These are phyloP conservation scores for Phylloscopus trochilus DNA, from an alignment of 2,113 vertebrate genomes.

Conservation along the genomic window DNA sequence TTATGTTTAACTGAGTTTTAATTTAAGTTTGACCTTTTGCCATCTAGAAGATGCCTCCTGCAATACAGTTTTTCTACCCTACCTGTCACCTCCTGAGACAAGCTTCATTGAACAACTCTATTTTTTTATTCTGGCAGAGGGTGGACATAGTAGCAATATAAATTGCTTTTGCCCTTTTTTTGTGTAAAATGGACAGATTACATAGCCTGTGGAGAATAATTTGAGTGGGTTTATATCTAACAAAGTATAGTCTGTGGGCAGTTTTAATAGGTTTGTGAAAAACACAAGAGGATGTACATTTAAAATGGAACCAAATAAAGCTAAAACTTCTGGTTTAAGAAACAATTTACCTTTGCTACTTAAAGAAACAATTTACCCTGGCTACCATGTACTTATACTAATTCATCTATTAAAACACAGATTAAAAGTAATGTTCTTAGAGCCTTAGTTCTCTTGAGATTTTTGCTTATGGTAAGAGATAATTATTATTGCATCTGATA, in stretches of 20 bases:
- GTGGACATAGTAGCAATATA: neutral
- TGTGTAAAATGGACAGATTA: neutral
- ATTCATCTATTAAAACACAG: neutral
- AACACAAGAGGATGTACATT: neutral
- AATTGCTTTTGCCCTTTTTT: neutral
- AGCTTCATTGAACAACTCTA: neutral
- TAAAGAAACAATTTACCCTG: neutral
- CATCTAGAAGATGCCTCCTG: neutral
- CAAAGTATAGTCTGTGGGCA: neutral
- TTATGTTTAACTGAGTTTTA: neutral
- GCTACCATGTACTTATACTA: neutral
- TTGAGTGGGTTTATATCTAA: neutral
- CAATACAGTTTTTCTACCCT: slow-evolving; percentile 8
- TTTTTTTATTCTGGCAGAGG: neutral
- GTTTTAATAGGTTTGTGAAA: slow-evolving; percentile 11
- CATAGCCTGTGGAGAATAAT: neutral
- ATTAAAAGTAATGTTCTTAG: neutral
- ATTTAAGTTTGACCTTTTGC: neutral
- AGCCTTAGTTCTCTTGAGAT: neutral
- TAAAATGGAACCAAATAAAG: neutral
- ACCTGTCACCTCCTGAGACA: neutral
- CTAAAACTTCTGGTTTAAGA: neutral
- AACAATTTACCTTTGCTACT: neutral
- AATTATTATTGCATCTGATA: neutral
- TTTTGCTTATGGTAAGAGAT: neutral